Evolutionary conservation across 2,113 vertebrate species (phyloP).

Genomic region (Talpa occidentalis): DNA sequence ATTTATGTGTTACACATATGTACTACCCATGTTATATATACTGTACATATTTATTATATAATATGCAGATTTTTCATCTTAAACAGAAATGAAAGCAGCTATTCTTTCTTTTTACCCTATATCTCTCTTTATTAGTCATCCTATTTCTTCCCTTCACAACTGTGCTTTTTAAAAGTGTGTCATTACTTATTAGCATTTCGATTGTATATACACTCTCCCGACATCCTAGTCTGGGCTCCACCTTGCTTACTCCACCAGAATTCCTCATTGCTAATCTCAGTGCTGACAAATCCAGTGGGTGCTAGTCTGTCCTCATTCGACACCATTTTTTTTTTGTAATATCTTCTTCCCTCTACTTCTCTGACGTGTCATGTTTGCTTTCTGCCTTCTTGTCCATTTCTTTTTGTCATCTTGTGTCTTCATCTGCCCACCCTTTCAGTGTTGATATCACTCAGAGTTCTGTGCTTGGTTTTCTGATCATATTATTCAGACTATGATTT

Average conservation of each 20-base stretch:
- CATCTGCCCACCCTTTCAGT: neutral
- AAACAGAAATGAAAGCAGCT: slow-evolving; percentile 29
- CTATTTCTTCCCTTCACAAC: neutral
- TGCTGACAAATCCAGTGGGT: neutral
- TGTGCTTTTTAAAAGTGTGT: neutral
- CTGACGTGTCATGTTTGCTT: neutral
- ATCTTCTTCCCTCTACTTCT: neutral
- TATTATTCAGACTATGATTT: neutral
- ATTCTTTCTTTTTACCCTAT: neutral
- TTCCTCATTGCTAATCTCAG: neutral
- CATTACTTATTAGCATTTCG: neutral
- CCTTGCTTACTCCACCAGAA: neutral
- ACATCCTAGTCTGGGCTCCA: neutral
- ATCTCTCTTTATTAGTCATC: neutral
- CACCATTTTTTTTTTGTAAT: neutral
- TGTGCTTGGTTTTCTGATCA: slow-evolving; percentile 19
- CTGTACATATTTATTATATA: neutral
- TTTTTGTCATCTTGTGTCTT: neutral
- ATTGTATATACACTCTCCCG: neutral
- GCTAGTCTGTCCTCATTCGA: neutral
- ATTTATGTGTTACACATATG: neutral
- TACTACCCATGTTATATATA: neutral
- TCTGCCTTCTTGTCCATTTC: neutral
- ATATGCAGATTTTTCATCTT: neutral
- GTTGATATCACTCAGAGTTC: neutral